Conservation (phyloP, 2,797 vertebrate species). For the Rhincodon typus region DNA sequence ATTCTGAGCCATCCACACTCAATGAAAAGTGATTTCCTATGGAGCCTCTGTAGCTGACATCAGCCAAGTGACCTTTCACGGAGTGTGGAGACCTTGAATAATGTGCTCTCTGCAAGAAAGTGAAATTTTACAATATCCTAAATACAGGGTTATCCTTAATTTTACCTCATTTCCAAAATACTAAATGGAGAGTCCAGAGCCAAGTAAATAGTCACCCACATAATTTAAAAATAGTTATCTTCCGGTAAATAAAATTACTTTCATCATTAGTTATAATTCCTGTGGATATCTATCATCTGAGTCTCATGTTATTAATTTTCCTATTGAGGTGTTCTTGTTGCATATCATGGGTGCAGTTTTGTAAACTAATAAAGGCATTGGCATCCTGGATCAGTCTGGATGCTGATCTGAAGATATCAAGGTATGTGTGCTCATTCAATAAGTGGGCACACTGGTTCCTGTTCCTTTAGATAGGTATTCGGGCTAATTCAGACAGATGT, state of each 20-base stretch:
- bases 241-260: neutral
- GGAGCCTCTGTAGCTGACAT: neutral
- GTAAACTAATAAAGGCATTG: neutral
- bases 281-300: neutral
- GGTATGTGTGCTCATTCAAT: neutral
- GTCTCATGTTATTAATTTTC: neutral
- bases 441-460: neutral
- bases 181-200: neutral
- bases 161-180: too few species aligned
- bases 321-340: neutral
- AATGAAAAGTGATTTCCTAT: neutral
- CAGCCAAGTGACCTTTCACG: neutral
- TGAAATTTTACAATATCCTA: neutral
- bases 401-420: neutral
- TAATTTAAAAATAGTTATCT: neutral
- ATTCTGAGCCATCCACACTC: neutral
- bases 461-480: neutral
- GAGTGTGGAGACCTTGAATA: neutral
- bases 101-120: neutral
- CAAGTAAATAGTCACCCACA: neutral
- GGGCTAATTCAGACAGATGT: too few species aligned
- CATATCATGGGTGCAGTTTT: neutral
- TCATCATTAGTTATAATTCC: neutral
- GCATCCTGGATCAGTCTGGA: neutral
- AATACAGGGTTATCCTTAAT: neutral